Evolutionary conservation across 2,113 vertebrate species (phyloP), one percentile per base, ranked within the genome.

Genomic region (Larimichthys crocea): DNA sequence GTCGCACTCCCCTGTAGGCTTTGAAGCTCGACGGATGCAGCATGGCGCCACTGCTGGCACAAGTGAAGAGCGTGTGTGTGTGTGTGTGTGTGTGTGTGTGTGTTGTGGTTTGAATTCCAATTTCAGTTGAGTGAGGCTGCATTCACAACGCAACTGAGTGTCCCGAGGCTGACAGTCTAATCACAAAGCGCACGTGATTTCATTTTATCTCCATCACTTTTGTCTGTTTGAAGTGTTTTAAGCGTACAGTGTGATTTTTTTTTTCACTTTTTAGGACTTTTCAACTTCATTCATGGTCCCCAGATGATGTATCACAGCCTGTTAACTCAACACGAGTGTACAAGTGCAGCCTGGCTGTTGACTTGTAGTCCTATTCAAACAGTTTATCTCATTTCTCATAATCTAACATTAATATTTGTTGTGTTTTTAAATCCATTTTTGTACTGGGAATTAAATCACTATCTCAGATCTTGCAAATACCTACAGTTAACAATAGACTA

Each of bases 11-110:
- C 83, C 82, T 82, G 79, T 74, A 87, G 85, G 87, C 80, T 91
- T 88, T 89, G 83, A 86, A 86, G 85, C 80, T 76, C 68, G 0
- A 44, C 57, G 74, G 82, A 82, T 76, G 84, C 83, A 83, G 86
- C 64, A 61, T 75, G 88, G 85, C 75, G 86, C 87, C 81, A 80
- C 76, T 83, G 81, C 73, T 86, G 90, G 76, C 90, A 86, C 69
- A 42, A 31, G 68, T 68, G 17, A 69, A 50, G 35, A 40, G 74
- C 12, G 15, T 40, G 56, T 31, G 29, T 50, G 53, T 74, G 75
- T 65, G 74, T 12, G 64, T 77, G 76, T 69, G 56, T 60, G 74
- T 16, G 15, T 35, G 52, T 42, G 29, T 50, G 53, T 71, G 75
- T 65, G 82, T 71, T 68, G 85, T 79, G 82, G 76, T 90, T 73